Percentiles rank a stretch among this genome's conserved stretches.
phyloP scores from a whole-genome alignment of 1,140 invertebrate genomes.

The Steinernema khuongi region DNA sequence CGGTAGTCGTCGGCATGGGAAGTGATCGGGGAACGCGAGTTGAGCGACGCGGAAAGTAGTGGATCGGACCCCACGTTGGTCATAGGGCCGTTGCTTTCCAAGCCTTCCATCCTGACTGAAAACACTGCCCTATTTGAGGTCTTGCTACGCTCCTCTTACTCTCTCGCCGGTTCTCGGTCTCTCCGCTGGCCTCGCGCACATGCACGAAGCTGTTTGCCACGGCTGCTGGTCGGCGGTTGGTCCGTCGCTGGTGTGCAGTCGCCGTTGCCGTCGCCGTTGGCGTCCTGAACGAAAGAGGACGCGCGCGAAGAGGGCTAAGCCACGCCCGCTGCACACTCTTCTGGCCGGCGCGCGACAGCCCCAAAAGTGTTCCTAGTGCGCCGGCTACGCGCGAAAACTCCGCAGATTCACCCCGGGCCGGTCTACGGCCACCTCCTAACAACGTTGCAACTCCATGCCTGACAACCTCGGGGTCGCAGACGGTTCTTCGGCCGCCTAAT shows the following conservation, averaged over 20 bases:
- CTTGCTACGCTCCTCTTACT: background rate
- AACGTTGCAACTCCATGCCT: background rate
- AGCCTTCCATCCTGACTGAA: slow-evolving; percentile 28
- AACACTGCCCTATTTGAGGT: slow-evolving; percentile 61
- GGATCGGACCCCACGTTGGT: slow-evolving; percentile 25
- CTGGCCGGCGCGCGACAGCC: background rate
- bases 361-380: background rate
- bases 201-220: slow-evolving; percentile 12
- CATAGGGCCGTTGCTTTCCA: slow-evolving; percentile 26
- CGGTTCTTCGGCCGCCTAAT: too few species aligned
- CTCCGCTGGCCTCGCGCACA: slow-evolving; percentile 1
- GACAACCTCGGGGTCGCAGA: too few species aligned
- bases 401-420: background rate
- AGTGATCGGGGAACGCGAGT: slow-evolving; percentile 12
- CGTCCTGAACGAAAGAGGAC: background rate
- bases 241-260: background rate
- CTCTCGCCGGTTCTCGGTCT: background rate
- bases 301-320: background rate
- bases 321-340: background rate
- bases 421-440: background rate
- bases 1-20: slow-evolving; percentile 19
- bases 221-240: background rate
- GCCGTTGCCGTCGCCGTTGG: background rate
- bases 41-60: slow-evolving; percentile 30
- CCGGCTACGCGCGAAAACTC: background rate